These are phyloP conservation scores for Atlantisia rogersi DNA, from an alignment of 2,113 vertebrate genomes.

Conservation along the genomic window DNA sequence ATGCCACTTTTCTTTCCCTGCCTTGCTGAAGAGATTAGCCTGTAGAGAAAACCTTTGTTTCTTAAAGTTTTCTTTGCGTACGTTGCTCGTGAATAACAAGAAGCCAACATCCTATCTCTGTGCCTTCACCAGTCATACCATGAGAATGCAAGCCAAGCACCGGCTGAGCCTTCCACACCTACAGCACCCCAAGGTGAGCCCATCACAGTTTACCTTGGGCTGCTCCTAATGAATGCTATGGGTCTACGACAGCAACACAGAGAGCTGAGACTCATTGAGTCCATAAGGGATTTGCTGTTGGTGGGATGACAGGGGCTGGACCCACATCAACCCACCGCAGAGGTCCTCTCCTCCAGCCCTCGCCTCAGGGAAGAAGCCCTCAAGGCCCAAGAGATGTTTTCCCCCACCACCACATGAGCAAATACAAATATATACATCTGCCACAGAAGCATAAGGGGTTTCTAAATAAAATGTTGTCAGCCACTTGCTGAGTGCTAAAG, in stretches of 20 bases:
- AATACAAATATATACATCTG: slow-evolving; percentile 58
- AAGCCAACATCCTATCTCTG: slow-evolving; percentile 35
- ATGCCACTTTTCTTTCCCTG: not conserved
- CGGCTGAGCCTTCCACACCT: not conserved
- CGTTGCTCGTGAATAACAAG: not conserved
- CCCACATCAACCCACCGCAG: not conserved
- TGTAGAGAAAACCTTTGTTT: slow-evolving; percentile 38
- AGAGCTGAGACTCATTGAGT: not conserved
- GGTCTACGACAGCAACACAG: not conserved
- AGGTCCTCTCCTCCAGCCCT: not conserved
- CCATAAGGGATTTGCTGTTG: not conserved
- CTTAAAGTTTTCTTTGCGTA: slow-evolving; percentile 23
- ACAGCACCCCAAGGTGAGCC: not conserved
- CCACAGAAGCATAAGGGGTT: slow-evolving; percentile 63
- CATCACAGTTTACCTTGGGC: fast-evolving
- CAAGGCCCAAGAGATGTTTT: not conserved
- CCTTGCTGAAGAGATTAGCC: slow-evolving; percentile 23
- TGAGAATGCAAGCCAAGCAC: fast-evolving
- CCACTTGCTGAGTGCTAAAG: slow-evolving; percentile 78
- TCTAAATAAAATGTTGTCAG: slow-evolving; percentile 77
- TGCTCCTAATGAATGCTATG: fast-evolving
- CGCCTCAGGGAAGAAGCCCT: not conserved
- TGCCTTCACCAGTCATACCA: not conserved
- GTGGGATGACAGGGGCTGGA: not conserved
- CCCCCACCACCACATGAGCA: slow-evolving; percentile 9